Percentiles rank a stretch among this genome's conserved stretches.
phyloP scores from a whole-genome alignment of 2,888 invertebrate species.

The Apodemia zela region DNA sequence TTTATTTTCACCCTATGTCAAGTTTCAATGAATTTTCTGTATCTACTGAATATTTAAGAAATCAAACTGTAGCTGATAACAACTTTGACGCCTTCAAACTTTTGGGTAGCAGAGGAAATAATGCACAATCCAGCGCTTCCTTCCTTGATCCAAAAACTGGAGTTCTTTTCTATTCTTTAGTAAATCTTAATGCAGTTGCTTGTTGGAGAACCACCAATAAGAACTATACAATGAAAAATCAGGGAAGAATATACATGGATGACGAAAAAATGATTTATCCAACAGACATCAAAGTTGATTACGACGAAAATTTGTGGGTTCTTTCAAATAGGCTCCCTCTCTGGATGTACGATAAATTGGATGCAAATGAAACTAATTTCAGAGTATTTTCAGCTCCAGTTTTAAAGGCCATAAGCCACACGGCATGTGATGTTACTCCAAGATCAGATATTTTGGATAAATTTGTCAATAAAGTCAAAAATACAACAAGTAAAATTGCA shows the following conservation, averaged over 20 bases:
- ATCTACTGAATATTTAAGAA: constrained; percentile 83
- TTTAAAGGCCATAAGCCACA: constrained; percentile 85
- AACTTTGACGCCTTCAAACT: constrained; percentile 84
- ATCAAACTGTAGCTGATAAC: constrained; percentile 74
- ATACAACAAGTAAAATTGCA: constrained; percentile 56
- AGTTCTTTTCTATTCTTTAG: constrained; percentile 86
- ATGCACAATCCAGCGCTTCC: constrained; percentile 86
- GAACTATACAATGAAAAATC: constrained; percentile 84
- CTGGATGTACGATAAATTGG: constrained; percentile 84
- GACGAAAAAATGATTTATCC: constrained; percentile 87
- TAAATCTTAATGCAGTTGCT: constrained; percentile 87
- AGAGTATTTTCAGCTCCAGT: constrained; percentile 85
- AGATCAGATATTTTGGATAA: constrained; percentile 78
- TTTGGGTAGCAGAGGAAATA: constrained; percentile 85
- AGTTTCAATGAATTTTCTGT: constrained; percentile 89
- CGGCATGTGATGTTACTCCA: constrained; percentile 84
- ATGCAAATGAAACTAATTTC: constrained; percentile 84
- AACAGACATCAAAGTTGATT: constrained; percentile 88
- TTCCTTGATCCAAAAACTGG: constrained; percentile 86
- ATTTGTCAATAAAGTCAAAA: constrained; percentile 72
- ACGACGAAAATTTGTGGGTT: constrained; percentile 86
- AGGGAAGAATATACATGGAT: constrained; percentile 86
- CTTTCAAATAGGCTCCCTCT: constrained; percentile 86
- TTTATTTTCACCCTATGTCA: constrained; percentile 90
- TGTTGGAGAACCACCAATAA: constrained; percentile 88